These are phyloP conservation scores for Xestia rhomboidea DNA, from an alignment of 2,888 invertebrate genomes.

Conservation along the genomic window DNA sequence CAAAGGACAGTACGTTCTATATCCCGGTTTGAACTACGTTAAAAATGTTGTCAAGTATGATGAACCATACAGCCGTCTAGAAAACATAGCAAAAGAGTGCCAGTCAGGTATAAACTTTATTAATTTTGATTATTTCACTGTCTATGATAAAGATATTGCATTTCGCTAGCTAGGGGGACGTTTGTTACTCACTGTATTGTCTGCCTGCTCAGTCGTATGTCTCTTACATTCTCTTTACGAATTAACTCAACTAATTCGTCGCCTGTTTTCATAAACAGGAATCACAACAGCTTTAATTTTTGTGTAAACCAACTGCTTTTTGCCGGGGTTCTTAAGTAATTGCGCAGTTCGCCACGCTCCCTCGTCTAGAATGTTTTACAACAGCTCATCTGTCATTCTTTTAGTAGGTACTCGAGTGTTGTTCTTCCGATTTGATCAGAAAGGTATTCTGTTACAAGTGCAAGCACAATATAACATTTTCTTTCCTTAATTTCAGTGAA, in stretches of 20 bases:
- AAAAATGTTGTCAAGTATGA: neutral
- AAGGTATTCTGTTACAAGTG: neutral
- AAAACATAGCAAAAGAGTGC: conserved; percentile 11
- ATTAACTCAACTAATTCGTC: neutral
- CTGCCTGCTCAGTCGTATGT: neutral
- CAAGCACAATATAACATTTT: no score
- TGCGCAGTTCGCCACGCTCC: neutral
- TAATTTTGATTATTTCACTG: neutral
- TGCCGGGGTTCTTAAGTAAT: neutral
- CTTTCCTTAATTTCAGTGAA: neutral
- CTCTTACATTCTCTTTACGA: neutral
- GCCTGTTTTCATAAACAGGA: neutral
- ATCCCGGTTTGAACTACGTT: neutral
- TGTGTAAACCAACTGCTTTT: neutral
- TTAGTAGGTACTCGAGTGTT: neutral
- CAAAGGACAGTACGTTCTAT: conserved; percentile 8
- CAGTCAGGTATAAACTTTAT: conserved; percentile 13
- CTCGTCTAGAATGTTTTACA: neutral
- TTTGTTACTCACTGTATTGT: neutral
- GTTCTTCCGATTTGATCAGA: neutral
- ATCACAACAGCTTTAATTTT: neutral
- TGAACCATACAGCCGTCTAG: neutral
- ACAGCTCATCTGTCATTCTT: neutral
- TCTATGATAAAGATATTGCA: neutral
- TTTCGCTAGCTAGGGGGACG: neutral